Conservation (phyloP, 2,888 invertebrate species). For the Lasius platythorax region DNA sequence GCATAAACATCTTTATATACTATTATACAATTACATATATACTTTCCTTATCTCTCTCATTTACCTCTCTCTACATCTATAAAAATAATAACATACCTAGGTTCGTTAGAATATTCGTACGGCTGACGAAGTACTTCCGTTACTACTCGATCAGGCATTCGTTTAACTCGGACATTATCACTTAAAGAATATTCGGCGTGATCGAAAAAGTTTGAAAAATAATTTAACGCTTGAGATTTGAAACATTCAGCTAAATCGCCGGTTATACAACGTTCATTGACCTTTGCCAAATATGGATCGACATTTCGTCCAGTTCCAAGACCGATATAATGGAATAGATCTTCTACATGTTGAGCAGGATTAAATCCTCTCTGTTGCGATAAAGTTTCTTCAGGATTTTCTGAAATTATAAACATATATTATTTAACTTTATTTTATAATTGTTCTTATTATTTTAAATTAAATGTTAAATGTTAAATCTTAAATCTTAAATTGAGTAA, state of each 20-base stretch:
- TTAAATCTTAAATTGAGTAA: background rate
- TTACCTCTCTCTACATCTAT: background rate
- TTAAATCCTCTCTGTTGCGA: conserved; percentile 47
- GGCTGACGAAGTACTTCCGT: conserved; percentile 91
- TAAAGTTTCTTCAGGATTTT: conserved; percentile 6
- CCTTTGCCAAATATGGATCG: conserved; percentile 92
- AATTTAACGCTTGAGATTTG: conserved; percentile 92
- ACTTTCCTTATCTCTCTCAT: background rate
- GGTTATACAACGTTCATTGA: conserved; percentile 91
- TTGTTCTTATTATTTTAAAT: conserved; percentile 13
- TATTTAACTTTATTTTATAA: background rate
- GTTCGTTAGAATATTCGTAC: conserved; percentile 91
- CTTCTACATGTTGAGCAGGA: conserved; percentile 88
- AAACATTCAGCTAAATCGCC: conserved; percentile 95
- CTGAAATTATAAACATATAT: conserved; percentile 34
- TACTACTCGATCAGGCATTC: conserved; percentile 90
- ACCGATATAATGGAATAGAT: conserved; percentile 93
- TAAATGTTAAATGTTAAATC: conserved; percentile 6
- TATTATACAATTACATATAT: background rate
- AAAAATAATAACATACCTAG: conserved; percentile 83
- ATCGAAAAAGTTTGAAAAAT: conserved; percentile 93
- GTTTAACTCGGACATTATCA: conserved; percentile 91
- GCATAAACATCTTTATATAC: background rate
- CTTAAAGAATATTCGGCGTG: conserved; percentile 88
- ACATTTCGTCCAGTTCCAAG: conserved; percentile 91